Percentiles rank a stretch among this genome's conserved stretches.
Conservation (phyloP, 2,888 invertebrate genomes). For the Dexiosoma caninum region DNA sequence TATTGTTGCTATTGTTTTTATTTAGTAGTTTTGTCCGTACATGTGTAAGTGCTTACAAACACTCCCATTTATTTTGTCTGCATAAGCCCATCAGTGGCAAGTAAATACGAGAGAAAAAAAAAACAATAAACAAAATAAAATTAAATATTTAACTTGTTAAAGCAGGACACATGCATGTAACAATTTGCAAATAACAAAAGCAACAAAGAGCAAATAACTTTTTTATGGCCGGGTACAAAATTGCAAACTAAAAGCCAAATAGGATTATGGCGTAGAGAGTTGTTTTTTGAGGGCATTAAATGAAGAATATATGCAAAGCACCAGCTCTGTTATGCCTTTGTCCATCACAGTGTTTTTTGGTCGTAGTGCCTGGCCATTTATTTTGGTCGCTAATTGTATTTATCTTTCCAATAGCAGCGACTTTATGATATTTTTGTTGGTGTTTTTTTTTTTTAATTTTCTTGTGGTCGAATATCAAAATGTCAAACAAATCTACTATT, state of each 20-base stretch:
- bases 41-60: slow-evolving; percentile 3
- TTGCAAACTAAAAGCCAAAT: slow-evolving; percentile 54
- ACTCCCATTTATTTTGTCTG: slow-evolving; percentile 8
- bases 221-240: slow-evolving; percentile 33
- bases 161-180: slow-evolving; percentile 49
- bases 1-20: slow-evolving; percentile 14
- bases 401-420: slow-evolving; percentile 29
- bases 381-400: slow-evolving; percentile 39
- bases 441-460: background rate
- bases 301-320: slow-evolving; percentile 44
- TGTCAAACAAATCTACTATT: slow-evolving; percentile 26
- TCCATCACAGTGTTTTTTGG: background rate
- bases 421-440: slow-evolving; percentile 5
- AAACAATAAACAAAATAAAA: slow-evolving; percentile 2
- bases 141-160: slow-evolving; percentile 52
- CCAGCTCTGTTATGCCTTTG: background rate
- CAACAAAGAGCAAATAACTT: background rate
- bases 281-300: slow-evolving; percentile 19
- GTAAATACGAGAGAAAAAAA: background rate
- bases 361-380: slow-evolving; percentile 14
- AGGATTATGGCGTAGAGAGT: slow-evolving; percentile 39
- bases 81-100: slow-evolving; percentile 40
- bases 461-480: slow-evolving; percentile 23
- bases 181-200: slow-evolving; percentile 43
- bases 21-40: background rate